Base-by-base conservation (phyloP, 2,113 vertebrate species). In the Engystomops pustulosus region DNA sequence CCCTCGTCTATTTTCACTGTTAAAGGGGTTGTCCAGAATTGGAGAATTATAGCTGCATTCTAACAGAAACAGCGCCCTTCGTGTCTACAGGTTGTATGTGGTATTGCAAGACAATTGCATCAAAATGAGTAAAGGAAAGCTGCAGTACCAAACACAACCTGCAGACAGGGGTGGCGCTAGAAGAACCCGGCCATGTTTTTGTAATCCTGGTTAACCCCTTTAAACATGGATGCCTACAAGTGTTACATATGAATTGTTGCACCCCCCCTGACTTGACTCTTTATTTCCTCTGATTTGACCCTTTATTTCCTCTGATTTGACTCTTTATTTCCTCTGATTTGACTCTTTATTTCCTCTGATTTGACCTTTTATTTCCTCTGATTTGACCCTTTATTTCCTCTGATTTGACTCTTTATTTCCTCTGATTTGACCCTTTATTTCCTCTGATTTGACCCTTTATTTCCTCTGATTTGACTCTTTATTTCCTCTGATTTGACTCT, bases 241-340 rank as follows among this genome's bases (percentile, higher is more conserved):
- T 55, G 6, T 9, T 55, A n/a, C 53, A 55, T 18, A 6, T 45
- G 3, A 12, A 4, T 0, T 17, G n/a, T n/a, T n/a, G n/a, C n/a
- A n/a, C n/a, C n/a, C n/a, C n/a, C 70, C 87, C 11, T 34, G 1
- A 27, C 27, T 81, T 80, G 27, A 84, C 32, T 81, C 45, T 86
- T 23, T 77, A 15, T 85, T 67, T 15, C 20, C 62, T 86, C 11
- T 34, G 1, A 27, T 45, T 81, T 80, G 27, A 84, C 32, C 80
- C 45, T 86, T 23, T 77, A 15, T 85, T 67, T 15, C 20, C 62
- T 86, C 11, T 34, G 1, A 27, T 45, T 81, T 80, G 27, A 84
- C 32, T 81, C 45, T 86, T 23, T 77, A 15, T 85, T 67, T 15
- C 20, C 62, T 86, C 11, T 34, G 1, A 27, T 45, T 81, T 80